Conservation (phyloP, 2,113 vertebrate species). For the Alethe castanea region DNA sequence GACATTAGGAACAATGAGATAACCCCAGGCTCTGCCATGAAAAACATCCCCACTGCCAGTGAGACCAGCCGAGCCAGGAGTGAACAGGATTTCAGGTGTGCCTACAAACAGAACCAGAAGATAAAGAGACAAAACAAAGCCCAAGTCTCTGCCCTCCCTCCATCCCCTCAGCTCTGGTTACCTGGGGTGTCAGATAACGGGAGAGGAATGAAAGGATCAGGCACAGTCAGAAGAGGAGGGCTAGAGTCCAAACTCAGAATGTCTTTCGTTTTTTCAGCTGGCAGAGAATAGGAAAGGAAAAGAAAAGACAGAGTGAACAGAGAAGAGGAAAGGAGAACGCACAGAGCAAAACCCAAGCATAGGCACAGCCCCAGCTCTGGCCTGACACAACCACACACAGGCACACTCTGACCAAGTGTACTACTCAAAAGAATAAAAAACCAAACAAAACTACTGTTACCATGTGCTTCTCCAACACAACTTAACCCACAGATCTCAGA, state of each 20-base stretch:
- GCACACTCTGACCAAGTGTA: not conserved
- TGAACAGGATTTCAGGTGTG: not conserved
- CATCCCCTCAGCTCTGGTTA: slow-evolving; percentile 54
- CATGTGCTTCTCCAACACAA: not conserved
- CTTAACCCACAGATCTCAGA: not conserved
- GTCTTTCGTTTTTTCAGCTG: slow-evolving; percentile 81
- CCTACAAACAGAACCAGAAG: not conserved
- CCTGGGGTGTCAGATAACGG: slow-evolving; percentile 84
- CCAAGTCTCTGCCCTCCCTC: not conserved
- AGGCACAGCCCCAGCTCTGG: not conserved
- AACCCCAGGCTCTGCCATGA: not conserved
- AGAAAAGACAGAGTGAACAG: slow-evolving; percentile 15
- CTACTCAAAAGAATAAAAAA: not conserved
- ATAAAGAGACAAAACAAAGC: not conserved
- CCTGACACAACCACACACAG: not conserved
- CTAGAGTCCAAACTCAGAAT: slow-evolving; percentile 77
- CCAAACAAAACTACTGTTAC: not conserved
- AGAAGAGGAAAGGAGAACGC: slow-evolving; percentile 32
- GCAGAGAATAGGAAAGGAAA: not conserved
- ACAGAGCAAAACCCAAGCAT: not conserved
- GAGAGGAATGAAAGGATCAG: slow-evolving; percentile 85
- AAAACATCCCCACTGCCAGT: not conserved
- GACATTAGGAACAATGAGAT: fast-evolving
- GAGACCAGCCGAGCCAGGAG: not conserved
- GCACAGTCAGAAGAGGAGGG: slow-evolving; percentile 79